Percentiles rank a stretch among this genome's conserved stretches.
These are phyloP conservation scores for Bradypodion ventrale DNA, from an alignment of 2,797 vertebrate genomes.

Conservation along the genomic window DNA sequence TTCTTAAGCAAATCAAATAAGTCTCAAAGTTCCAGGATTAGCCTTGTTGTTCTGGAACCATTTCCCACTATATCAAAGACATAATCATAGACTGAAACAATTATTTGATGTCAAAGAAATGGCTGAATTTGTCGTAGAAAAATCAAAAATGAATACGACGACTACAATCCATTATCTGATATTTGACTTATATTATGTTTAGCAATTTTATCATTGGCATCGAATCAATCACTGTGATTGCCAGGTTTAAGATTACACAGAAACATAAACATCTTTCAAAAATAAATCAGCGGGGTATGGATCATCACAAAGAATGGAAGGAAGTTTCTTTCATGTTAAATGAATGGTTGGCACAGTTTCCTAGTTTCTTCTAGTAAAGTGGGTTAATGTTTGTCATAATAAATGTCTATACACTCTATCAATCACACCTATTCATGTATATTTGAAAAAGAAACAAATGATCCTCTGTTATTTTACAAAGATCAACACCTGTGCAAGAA, in stretches of 20 bases:
- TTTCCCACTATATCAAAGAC: neutral
- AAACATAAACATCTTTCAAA: slow-evolving; percentile 62
- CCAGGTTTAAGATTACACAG: slow-evolving; percentile 60
- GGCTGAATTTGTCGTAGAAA: neutral
- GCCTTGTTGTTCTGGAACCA: neutral
- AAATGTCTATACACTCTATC: slow-evolving; percentile 27
- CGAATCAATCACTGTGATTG: neutral
- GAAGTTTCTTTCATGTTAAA: slow-evolving; percentile 31
- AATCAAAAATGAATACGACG: neutral
- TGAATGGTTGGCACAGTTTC: slow-evolving; percentile 59
- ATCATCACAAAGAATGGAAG: slow-evolving; percentile 53
- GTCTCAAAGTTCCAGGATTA: neutral
- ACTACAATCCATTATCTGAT: neutral
- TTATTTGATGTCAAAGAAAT: neutral
- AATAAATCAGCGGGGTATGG: slow-evolving; percentile 22
- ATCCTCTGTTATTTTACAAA: neutral
- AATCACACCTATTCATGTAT: slow-evolving; percentile 31
- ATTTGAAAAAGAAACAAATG: neutral
- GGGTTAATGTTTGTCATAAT: slow-evolving; percentile 59
- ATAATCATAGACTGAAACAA: neutral
- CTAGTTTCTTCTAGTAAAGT: slow-evolving; percentile 55
- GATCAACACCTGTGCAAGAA: slow-evolving; percentile 7
- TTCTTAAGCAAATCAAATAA: neutral
- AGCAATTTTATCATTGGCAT: neutral
- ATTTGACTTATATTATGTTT: neutral